phyloP scores from a whole-genome alignment of 2,888 invertebrate genomes.

The Yponomeuta plumbellus region DNA sequence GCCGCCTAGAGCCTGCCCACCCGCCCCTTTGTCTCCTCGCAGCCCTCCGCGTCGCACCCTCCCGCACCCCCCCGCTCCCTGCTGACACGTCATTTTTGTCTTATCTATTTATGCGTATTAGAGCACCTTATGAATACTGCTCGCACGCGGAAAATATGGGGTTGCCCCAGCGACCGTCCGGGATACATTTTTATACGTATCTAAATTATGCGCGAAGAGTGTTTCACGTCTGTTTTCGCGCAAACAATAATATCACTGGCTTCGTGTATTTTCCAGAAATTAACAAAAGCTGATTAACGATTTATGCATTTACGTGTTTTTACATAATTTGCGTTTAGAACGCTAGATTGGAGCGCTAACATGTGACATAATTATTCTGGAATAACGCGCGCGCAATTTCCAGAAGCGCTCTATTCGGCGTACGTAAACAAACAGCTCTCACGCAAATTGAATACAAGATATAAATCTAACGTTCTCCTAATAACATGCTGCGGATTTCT shows the following conservation, averaged over 20 bases:
- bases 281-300: background rate
- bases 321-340: background rate
- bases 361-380: background rate
- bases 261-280: background rate
- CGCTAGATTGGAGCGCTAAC: background rate
- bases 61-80: conserved; percentile 25
- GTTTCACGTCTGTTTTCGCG: no score
- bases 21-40: conserved; percentile 24
- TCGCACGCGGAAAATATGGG: conserved; percentile 15
- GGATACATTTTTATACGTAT: conserved; percentile 17
- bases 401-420: conserved; percentile 4
- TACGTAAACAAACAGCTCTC: conserved; percentile 59
- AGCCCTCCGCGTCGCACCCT: background rate
- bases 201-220: no score
- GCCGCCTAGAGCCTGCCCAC: conserved; percentile 23
- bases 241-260: conserved; percentile 15
- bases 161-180: conserved; percentile 15
- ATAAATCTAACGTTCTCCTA: conserved; percentile 67
- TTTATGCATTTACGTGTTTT: background rate
- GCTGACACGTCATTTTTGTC: conserved; percentile 44
- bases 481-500: conserved; percentile 69
- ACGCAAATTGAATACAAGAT: conserved; percentile 71
- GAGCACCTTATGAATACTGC: conserved; percentile 36
- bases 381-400: conserved; percentile 22
- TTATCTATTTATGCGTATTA: conserved; percentile 35